A percentile compares a stretch with the other conserved stretches of the same genome.
Evolutionary conservation across 2,113 vertebrate genomes (phyloP).

Genomic region (Proterorhinus semilunaris): DNA sequence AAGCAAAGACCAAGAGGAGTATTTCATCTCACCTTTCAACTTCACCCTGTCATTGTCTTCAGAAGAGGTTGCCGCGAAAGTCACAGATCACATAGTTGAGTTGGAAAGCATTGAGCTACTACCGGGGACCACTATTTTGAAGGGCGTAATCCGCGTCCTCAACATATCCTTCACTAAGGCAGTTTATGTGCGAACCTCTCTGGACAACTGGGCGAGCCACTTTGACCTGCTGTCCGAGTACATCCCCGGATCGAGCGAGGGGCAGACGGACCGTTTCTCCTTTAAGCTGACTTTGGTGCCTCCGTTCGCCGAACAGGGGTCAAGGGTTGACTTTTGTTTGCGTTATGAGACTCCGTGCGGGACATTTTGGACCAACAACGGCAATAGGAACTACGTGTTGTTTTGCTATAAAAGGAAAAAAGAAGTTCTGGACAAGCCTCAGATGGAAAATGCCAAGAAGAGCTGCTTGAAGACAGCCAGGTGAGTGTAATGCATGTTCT

Average conservation of each 20-base stretch:
- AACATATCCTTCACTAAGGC: conserved; percentile 89
- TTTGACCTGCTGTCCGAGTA: conserved; percentile 92
- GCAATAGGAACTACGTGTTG: conserved; percentile 84
- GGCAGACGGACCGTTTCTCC: conserved; percentile 84
- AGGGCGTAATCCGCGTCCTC: conserved; percentile 86
- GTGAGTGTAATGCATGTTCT: conserved; percentile 71
- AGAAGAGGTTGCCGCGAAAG: conserved; percentile 78
- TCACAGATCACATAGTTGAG: conserved; percentile 81
- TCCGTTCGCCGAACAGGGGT: conserved; percentile 80
- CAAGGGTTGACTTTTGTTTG: conserved; percentile 90
- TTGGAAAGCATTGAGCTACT: conserved; percentile 83
- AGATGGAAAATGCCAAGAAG: conserved; percentile 80
- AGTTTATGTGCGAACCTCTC: conserved; percentile 86
- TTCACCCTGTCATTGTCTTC: conserved; percentile 78
- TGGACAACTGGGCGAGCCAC: conserved; percentile 88
- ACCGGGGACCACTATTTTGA: conserved; percentile 81
- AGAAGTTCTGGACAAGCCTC: conserved; percentile 55
- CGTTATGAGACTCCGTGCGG: conserved; percentile 88
- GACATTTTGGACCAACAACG: conserved; percentile 94
- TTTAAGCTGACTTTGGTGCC: conserved; percentile 89
- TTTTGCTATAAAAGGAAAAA: conserved; percentile 81
- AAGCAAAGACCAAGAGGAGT: conserved; percentile 76
- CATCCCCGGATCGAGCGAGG: conserved; percentile 82
- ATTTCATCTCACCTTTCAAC: conserved; percentile 73
- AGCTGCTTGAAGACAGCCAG: conserved; percentile 89